Conservation (phyloP, 2,797 vertebrate genomes). For the Mycteria americana region DNA sequence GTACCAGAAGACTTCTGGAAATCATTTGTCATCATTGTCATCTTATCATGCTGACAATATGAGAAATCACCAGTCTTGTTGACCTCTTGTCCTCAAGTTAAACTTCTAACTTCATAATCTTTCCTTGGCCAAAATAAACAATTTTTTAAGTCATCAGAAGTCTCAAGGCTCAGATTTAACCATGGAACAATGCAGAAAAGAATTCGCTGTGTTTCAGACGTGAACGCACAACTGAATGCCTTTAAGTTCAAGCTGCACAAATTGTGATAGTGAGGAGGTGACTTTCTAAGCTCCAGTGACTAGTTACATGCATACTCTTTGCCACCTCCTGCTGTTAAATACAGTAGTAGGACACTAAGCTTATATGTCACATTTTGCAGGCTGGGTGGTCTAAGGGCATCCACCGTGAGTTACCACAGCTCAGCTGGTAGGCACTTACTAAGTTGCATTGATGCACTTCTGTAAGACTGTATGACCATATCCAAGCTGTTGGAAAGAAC, state of each 20-base stretch:
- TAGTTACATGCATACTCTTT: background rate
- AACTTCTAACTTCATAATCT: background rate
- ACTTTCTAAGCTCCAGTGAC: background rate
- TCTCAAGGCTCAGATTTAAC: background rate
- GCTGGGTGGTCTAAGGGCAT: background rate
- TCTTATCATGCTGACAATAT: background rate
- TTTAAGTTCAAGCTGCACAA: background rate
- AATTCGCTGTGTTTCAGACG: background rate
- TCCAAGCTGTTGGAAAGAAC: background rate
- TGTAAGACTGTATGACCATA: background rate
- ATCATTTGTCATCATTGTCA: background rate
- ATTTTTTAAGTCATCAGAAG: background rate
- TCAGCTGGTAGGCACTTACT: background rate
- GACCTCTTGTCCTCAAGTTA: background rate
- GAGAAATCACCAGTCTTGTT: background rate
- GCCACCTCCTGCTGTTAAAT: background rate
- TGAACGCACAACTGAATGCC: background rate
- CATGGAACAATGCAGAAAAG: background rate
- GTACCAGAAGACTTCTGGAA: background rate
- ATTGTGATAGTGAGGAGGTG: fast-evolving
- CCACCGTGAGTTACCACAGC: background rate
- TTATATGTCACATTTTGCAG: background rate
- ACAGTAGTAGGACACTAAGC: background rate
- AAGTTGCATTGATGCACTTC: background rate
- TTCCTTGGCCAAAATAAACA: background rate